phyloP scores from a whole-genome alignment of 2,888 invertebrate species.

The Ganaspis brasiliensis region DNA sequence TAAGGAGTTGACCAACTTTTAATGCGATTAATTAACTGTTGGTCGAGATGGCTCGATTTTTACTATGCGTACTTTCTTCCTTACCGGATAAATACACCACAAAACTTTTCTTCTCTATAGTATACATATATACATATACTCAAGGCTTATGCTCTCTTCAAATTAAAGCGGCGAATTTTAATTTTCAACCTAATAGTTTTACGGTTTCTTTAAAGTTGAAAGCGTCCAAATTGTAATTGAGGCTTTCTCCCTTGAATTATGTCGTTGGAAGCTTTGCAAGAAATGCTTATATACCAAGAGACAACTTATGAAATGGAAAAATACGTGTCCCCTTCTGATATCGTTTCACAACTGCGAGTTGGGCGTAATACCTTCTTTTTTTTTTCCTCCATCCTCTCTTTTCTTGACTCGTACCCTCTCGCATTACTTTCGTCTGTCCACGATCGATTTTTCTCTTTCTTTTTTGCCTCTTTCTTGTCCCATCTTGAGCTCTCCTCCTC shows the following conservation, averaged over 20 bases:
- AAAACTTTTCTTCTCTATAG: neutral
- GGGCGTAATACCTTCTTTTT: constrained; percentile 37
- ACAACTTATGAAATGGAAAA: constrained; percentile 14
- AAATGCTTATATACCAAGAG: neutral
- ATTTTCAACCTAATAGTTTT: neutral
- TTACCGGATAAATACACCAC: neutral
- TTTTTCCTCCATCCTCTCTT: constrained; percentile 32
- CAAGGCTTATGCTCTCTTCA: neutral
- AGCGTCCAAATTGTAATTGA: neutral
- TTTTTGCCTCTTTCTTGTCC: constrained; percentile 30
- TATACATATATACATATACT: no score
- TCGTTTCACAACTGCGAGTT: constrained; percentile 17
- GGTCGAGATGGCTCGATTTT: constrained; percentile 11
- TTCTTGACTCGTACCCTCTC: neutral
- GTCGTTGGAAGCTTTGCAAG: neutral
- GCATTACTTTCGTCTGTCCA: constrained; percentile 36
- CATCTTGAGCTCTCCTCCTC: constrained; percentile 17
- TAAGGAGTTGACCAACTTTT: constrained; percentile 65
- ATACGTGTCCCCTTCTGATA: constrained; percentile 29
- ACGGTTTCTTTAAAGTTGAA: no score
- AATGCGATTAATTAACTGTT: constrained; percentile 50
- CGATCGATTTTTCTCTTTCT: constrained; percentile 49
- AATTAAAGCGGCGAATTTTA: neutral
- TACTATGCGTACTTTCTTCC: constrained; percentile 16
- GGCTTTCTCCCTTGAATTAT: neutral